phyloP scores from a whole-genome alignment of 2,113 vertebrate species.

The Ondatra zibethicus region DNA sequence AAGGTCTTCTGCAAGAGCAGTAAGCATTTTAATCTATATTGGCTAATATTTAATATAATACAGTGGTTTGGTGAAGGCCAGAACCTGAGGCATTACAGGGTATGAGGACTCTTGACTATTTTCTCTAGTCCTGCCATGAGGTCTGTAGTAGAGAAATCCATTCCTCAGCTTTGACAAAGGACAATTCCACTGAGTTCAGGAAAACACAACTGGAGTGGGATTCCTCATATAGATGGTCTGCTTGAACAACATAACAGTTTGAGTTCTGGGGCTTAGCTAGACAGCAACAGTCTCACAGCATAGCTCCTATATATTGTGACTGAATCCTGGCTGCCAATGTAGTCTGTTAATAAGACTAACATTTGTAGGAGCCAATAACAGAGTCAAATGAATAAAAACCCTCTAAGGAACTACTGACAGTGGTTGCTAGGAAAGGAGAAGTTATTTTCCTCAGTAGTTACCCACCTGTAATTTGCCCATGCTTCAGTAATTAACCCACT shows the following conservation, averaged over 20 bases:
- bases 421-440: neutral
- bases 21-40: neutral
- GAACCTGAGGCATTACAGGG: neutral
- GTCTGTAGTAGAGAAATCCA: neutral
- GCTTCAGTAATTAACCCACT: neutral
- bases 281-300: neutral
- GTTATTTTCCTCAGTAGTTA: neutral
- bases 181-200: neutral
- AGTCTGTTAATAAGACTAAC: neutral
- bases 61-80: neutral
- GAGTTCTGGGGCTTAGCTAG: neutral
- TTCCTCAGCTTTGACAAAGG: neutral
- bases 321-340: neutral
- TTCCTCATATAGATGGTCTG: neutral
- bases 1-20: neutral
- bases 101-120: neutral
- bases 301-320: too few relatives aligned
- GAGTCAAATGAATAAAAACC: neutral
- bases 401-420: neutral
- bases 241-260: neutral
- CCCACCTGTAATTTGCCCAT: neutral
- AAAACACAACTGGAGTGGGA: neutral
- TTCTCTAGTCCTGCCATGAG: neutral
- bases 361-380: neutral
- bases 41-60: neutral